Base-by-base conservation (phyloP, 2,113 vertebrate genomes). In the Gymnorhina tibicen region DNA sequence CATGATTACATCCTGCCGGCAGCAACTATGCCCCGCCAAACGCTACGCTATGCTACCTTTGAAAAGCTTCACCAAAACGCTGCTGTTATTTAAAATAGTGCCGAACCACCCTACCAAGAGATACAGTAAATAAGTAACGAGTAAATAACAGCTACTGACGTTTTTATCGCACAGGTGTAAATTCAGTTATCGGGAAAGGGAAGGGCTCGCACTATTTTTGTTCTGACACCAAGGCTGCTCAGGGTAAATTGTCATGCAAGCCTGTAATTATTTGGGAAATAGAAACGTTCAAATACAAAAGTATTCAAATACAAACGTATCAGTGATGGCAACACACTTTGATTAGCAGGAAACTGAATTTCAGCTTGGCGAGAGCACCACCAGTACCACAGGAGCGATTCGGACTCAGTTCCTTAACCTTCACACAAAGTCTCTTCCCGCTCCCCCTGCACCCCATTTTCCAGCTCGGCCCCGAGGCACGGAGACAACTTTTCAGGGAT, bases 161-260 rank as follows among this genome's bases (percentile, higher is more conserved):
- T 33, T 87, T 66, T 66, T 85, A 87, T 83, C 91, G 37, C 13
- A 9, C 70, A 17, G 37, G 89, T 90, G 56, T 52, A 68, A 93
- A 96, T 50, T 72, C 81, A 44, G 35, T 56, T 84, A 73, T 41
- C 1, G 28, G 35, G 32, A 27, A 30, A 59, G 30, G 32, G 13
- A 73, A 56, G 16, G 46, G 74, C 44, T 78, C 18, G 33, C 69
- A 70, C 56, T 55, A 9, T 39, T 58, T 72, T 2, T 33, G 60
- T 33, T 85, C 69, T 47, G 50, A 76, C 76, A 83, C 56, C 33
- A 50, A 77, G 66, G 70, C 83, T 72, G 69, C 74, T 87, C 47
- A 3, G 81, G 60, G 30, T 60, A 79, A 80, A 44, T 4, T 37
- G 47, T 49, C 55, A 58, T 3, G 12, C 33, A 46, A 93, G 24